Evolutionary conservation across 2,888 invertebrate species (phyloP).

Genomic region (Scaptomyza parva): DNA sequence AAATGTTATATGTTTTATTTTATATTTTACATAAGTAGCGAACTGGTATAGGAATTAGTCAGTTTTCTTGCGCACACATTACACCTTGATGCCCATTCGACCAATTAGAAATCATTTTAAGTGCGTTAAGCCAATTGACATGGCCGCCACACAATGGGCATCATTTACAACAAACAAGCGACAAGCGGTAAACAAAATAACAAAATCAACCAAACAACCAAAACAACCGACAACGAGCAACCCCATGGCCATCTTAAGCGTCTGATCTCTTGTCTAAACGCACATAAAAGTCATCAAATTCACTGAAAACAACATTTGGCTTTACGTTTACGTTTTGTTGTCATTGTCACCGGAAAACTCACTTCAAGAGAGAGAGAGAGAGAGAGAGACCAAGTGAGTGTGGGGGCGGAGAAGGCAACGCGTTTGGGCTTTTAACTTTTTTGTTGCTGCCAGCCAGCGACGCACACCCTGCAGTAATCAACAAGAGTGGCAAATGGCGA

Average conservation of each 20-base stretch:
- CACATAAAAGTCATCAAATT: conserved; percentile 84
- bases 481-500: conserved; percentile 76
- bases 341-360: conserved; percentile 69
- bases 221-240: conserved; percentile 43
- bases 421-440: conserved; percentile 75
- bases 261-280: conserved; percentile 83
- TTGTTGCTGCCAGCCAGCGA: conserved; percentile 53
- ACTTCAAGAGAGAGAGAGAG: background rate
- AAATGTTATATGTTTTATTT: background rate
- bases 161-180: conserved; percentile 38
- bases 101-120: conserved; percentile 83
- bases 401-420: conserved; percentile 10
- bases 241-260: conserved; percentile 83
- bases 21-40: background rate
- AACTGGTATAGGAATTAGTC: conserved; percentile 7
- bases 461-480: conserved; percentile 69
- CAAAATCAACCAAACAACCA: conserved; percentile 34
- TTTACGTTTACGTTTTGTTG: conserved; percentile 75
- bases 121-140: conserved; percentile 73
- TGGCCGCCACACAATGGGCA: conserved; percentile 54
- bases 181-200: conserved; percentile 16
- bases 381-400: background rate
- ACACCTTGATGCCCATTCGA: conserved; percentile 37
- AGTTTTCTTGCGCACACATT: background rate
- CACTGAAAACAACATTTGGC: conserved; percentile 83